Conservation (phyloP, 2,888 invertebrate species). For the Buathra laborator region DNA sequence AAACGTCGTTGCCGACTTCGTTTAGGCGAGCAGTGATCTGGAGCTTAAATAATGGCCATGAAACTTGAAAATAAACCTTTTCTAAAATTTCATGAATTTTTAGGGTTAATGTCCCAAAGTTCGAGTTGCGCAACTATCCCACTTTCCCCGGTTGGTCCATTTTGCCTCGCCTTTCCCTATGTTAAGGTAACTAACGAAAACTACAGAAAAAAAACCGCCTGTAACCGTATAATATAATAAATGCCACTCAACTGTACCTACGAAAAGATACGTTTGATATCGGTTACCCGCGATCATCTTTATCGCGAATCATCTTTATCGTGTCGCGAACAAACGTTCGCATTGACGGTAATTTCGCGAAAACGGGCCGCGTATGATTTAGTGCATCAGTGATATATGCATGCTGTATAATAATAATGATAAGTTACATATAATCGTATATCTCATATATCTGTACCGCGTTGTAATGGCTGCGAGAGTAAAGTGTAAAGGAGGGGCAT, state of each 20-base stretch:
- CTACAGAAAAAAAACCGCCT: neutral
- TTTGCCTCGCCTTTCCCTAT: neutral
- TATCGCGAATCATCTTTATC: no score
- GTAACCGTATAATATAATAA: constrained; percentile 18
- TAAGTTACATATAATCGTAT: neutral
- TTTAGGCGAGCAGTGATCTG: no score
- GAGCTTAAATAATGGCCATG: no score
- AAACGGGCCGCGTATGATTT: constrained; percentile 51
- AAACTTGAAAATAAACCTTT: no score
- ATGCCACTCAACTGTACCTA: constrained; percentile 35
- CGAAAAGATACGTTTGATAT: constrained; percentile 57
- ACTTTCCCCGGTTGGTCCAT: no score
- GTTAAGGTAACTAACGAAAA: neutral
- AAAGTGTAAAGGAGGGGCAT: constrained; percentile 21
- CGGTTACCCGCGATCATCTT: constrained; percentile 33
- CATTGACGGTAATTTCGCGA: constrained; percentile 61
- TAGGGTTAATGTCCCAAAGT: no score
- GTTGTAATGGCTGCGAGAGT: constrained; percentile 16
- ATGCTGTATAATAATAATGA: constrained; percentile 2
- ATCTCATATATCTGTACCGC: neutral
- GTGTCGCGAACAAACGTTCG: constrained; percentile 60
- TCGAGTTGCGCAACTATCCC: no score
- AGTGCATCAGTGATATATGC: constrained; percentile 26
- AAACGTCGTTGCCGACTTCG: no score
- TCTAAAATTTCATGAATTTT: no score